A percentile compares a stretch with the other conserved stretches of the same genome.
Evolutionary conservation across 2,797 vertebrate species (phyloP).

Genomic region (Bovichtus diacanthus): DNA sequence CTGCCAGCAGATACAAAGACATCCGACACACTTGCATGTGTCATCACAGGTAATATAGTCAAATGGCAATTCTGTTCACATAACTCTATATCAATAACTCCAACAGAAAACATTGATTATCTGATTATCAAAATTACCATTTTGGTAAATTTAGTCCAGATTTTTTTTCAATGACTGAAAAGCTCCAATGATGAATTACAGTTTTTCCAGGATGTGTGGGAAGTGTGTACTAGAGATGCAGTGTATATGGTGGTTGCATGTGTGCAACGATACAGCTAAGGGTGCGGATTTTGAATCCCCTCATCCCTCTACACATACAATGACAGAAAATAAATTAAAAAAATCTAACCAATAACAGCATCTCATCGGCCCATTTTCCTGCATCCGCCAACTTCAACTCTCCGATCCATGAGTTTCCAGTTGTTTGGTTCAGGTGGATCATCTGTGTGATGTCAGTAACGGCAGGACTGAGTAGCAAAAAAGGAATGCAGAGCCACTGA

Average conservation of each 20-base stretch:
- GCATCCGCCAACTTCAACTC: slow-evolving; percentile 75
- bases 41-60: background rate
- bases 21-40: background rate
- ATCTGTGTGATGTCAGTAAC: slow-evolving; percentile 70
- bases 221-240: background rate
- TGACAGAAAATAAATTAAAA: background rate
- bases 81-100: too few relatives aligned
- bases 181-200: background rate
- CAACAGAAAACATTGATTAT: background rate
- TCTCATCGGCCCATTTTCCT: slow-evolving; percentile 80
- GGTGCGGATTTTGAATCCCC: background rate
- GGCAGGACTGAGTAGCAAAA: slow-evolving; percentile 80
- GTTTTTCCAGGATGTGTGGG: background rate
- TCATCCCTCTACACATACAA: background rate
- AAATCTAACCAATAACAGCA: slow-evolving; percentile 67
- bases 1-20: too few relatives aligned
- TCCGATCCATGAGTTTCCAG: slow-evolving; percentile 78
- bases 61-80: background rate
- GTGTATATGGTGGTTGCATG: background rate
- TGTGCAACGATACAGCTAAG: background rate
- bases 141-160: background rate
- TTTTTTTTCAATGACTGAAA: background rate
- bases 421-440: slow-evolving; percentile 61
- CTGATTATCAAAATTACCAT: too few relatives aligned
- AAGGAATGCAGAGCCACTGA: slow-evolving; percentile 85